Evolutionary conservation across 2,113 vertebrate genomes (phyloP).

Genomic region (Phainopepla nitens): DNA sequence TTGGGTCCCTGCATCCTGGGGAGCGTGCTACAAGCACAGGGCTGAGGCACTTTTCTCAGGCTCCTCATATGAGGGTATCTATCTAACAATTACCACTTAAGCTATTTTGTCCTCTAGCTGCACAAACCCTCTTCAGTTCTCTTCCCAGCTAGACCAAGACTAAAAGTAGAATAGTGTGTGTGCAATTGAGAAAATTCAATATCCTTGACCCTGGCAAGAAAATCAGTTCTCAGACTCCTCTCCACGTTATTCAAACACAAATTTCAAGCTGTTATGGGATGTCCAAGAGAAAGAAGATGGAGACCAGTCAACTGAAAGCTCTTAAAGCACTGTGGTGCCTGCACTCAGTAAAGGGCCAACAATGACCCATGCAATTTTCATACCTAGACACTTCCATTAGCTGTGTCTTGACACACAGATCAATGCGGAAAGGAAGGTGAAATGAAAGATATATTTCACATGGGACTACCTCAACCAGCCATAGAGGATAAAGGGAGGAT

Average conservation of each 20-base stretch:
- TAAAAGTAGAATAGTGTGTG: neutral
- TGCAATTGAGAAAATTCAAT: neutral
- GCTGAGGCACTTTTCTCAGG: neutral
- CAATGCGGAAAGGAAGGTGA: neutral
- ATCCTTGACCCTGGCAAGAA: neutral
- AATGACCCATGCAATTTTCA: neutral
- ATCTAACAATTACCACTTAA: neutral
- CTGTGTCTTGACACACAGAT: neutral
- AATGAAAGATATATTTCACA: neutral
- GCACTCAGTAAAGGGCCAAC: neutral
- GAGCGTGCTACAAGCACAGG: neutral
- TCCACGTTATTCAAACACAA: neutral
- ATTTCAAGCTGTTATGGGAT: neutral
- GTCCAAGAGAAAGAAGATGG: neutral
- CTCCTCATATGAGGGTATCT: neutral
- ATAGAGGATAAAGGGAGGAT: neutral
- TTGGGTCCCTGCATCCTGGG: neutral
- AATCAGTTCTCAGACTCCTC: neutral
- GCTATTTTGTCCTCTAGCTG: neutral
- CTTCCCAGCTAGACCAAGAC: neutral
- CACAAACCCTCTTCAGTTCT: neutral
- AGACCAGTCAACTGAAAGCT: neutral
- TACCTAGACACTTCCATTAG: neutral
- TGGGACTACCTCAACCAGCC: neutral
- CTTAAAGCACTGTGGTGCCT: neutral